Evolutionary conservation across 2,113 vertebrate genomes (phyloP), one percentile per base, ranked within the genome.

Genomic region (Hypocryptadius cinnamomeus): DNA sequence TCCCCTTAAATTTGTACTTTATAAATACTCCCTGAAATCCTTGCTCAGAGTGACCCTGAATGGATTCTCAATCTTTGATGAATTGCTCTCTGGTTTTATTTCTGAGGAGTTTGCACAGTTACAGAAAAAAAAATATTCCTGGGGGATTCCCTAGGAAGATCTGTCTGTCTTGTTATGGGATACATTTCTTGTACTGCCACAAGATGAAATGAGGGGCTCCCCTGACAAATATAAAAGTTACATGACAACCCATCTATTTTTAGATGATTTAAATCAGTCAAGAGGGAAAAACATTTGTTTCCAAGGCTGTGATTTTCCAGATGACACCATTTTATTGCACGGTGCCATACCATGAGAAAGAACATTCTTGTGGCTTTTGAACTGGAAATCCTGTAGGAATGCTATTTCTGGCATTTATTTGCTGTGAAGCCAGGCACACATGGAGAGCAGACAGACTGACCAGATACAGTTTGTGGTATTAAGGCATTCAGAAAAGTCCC

Each of bases 261-360:
- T 96, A 96, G 96, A 95, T 93, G 40, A 93, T 95, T 95, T 97
- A 97, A 98, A 97, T 97, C 92, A 96, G 31, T 47, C 64, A 93
- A 95, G 88, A 96, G 72, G 94, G 85, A 79, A 97, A 96, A 96
- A 79, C 89, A 93, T 96, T 97, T 94, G 81, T 97, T 95, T 97
- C 96, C 95, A 97, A 97, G 97, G 93, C 96, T 92, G 79, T 88
- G 97, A 97, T 98, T 98, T 98, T 98, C 97, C 97, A 96, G 95
- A 98, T 97, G 97, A 98, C 72, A 96, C 96, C 96, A 96, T 97
- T 92, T 96, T 96, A 96, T 93, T 97, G 96, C 95, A 93, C 9
- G 11, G 89, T 97, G 96, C 97, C 96, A 97, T 97, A 97, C 96
- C 96, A 97, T 97, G 95, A 97, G 96, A 96, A 96, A 95, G 93